Base-by-base conservation (phyloP, 2,797 vertebrate species). In the Gouania willdenowi region DNA sequence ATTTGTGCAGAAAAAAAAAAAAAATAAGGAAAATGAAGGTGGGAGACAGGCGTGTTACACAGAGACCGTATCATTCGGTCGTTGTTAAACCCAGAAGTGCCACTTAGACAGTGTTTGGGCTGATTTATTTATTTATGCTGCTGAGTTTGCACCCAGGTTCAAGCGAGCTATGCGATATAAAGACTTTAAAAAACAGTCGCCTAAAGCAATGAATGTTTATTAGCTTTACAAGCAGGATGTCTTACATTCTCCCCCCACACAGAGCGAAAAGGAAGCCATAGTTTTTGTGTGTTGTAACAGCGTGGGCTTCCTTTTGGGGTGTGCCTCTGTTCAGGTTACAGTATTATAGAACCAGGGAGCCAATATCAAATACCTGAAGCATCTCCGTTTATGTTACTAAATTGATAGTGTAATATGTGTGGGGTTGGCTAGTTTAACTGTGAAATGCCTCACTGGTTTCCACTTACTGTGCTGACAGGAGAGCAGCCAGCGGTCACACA, bases 131-230 rank as follows among this genome's bases (percentile, higher is more conserved):
- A 66, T 73, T 73, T 68, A 59, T 60, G 65, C 51, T 66, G 63
- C 76, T 66, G 69, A 64, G 43, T 52, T 63, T 62, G 60, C 57
- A 74, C 25, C 38, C 64, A 64, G 62, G 59, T 75, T 56, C 5
- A 24, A 42, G 39, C 7, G 32, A 4, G 17, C 61, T 42, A 26
- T 58, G 32, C 68, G 42, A 67, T 71, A 58, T 52, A 35, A 73
- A 57, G 43, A 32, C 22, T 71, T 78, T 65, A 55, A 67, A 77
- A n/a, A 72, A 48, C 39, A 55, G 20, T 64, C 12, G 59, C 72
- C 68, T 17, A 52, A 48, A 70, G 76, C 64, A 59, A 45, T 1
- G 2, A 52, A 48, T 71, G 52, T 75, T 80, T 77, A 78, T 81
- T 77, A 75, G 68, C 43, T 77, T 68, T 63, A 45, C 56, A 72